These are phyloP conservation scores for Deroplatys truncata DNA, from an alignment of 2,888 invertebrate genomes.

Conservation along the genomic window DNA sequence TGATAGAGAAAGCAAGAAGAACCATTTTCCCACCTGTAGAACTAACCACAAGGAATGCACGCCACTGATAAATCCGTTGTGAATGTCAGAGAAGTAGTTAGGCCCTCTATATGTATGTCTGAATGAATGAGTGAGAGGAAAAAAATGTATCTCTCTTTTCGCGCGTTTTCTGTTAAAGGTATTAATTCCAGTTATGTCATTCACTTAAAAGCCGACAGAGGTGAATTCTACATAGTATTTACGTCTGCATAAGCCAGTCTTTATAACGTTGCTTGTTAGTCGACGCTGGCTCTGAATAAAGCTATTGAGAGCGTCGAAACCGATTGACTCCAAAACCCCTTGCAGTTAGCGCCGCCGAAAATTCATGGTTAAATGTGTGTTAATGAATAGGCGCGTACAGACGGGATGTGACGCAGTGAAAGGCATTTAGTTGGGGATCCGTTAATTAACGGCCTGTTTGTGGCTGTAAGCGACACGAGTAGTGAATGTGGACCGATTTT, in stretches of 20 bases:
- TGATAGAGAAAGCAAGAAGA: too few species aligned
- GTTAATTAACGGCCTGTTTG: not conserved
- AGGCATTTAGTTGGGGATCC: not conserved
- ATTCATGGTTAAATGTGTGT: slow-evolving; percentile 16
- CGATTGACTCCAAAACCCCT: not conserved
- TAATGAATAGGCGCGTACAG: not conserved
- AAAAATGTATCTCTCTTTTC: not conserved
- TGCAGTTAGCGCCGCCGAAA: not conserved
- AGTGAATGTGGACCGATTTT: not conserved
- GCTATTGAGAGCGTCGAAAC: not conserved
- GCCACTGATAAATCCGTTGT: not conserved
- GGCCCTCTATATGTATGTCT: not conserved
- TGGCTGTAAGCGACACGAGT: not conserved
- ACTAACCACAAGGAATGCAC: not conserved
- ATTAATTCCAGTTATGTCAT: not conserved
- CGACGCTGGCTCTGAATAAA: not conserved
- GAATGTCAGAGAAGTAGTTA: not conserved
- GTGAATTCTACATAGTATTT: not conserved
- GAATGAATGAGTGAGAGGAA: not conserved
- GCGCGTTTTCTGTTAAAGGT: not conserved
- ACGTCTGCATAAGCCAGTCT: not conserved
- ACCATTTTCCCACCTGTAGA: too few species aligned
- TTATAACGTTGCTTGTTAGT: not conserved
- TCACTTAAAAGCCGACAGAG: not conserved
- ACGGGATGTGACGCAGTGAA: not conserved